phyloP scores from a whole-genome alignment of 2,113 vertebrate species.

The Diphyllodes magnificus region DNA sequence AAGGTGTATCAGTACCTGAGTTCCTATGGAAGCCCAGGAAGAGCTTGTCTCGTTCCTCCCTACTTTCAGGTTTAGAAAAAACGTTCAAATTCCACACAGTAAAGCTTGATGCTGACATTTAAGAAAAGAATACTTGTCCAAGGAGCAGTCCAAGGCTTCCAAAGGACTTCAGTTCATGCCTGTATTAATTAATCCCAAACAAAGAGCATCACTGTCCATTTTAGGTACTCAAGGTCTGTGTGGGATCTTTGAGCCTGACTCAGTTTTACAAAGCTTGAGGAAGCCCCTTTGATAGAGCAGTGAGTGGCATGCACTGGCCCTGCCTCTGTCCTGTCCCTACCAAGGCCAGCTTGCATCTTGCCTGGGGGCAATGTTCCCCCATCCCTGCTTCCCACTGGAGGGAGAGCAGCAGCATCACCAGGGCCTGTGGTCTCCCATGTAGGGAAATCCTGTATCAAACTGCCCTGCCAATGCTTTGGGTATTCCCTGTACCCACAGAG shows the following conservation, averaged over 20 bases:
- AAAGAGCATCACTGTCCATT: not conserved
- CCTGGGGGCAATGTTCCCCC: not conserved
- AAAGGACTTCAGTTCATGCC: not conserved
- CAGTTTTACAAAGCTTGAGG: not conserved
- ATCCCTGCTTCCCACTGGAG: not conserved
- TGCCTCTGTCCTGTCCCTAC: not conserved
- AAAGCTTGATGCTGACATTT: not conserved
- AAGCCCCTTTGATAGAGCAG: not conserved
- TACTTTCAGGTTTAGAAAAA: not conserved
- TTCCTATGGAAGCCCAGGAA: not conserved
- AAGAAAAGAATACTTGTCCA: not conserved
- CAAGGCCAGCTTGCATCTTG: not conserved
- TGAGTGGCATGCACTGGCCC: not conserved
- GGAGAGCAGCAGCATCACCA: fast-evolving
- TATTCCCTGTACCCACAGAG: fast-evolving
- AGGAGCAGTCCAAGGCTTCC: not conserved
- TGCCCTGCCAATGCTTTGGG: not conserved
- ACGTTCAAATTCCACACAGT: not conserved
- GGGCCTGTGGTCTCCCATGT: not conserved
- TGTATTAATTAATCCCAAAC: not conserved
- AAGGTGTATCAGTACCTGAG: not conserved
- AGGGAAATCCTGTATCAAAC: not conserved
- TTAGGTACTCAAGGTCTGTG: not conserved
- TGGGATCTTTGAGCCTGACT: not conserved
- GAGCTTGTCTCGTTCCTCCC: not conserved